Evolutionary conservation across 2,797 vertebrate species (phyloP).

Genomic region (Lates japonicus): DNA sequence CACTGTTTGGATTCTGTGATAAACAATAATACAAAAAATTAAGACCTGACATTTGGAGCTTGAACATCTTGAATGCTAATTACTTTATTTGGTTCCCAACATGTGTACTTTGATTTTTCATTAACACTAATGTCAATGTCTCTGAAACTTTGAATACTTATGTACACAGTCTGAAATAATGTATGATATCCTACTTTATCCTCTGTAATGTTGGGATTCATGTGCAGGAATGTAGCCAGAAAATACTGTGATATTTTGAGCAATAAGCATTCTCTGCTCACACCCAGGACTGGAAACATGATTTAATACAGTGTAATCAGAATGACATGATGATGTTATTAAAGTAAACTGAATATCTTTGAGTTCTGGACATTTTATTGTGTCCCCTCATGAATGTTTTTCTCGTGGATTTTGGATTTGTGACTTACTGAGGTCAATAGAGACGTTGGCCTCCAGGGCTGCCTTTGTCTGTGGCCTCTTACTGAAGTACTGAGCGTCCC

Average conservation of each 20-base stretch:
- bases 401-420: background rate
- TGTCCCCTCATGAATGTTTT: background rate
- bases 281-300: background rate
- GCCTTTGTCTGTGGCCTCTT: conserved; percentile 52
- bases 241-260: background rate
- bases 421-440: conserved; percentile 86
- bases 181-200: conserved; percentile 13
- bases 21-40: background rate
- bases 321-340: conserved; percentile 3
- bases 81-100: background rate
- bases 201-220: conserved; percentile 1
- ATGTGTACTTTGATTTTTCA: conserved; percentile 12
- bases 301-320: background rate
- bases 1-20: conserved; percentile 6
- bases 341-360: background rate
- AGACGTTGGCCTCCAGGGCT: conserved; percentile 74
- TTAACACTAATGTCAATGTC: background rate
- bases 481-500: conserved; percentile 48
- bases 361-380: too few species aligned
- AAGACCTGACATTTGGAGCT: conserved; percentile 29
- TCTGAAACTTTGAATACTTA: background rate
- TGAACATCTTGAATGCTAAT: background rate
- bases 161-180: background rate
- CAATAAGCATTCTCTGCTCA: background rate
- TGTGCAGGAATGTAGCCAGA: background rate